phyloP scores from a whole-genome alignment of 1,140 invertebrate genomes.

The Zelostemma sp. region DNA sequence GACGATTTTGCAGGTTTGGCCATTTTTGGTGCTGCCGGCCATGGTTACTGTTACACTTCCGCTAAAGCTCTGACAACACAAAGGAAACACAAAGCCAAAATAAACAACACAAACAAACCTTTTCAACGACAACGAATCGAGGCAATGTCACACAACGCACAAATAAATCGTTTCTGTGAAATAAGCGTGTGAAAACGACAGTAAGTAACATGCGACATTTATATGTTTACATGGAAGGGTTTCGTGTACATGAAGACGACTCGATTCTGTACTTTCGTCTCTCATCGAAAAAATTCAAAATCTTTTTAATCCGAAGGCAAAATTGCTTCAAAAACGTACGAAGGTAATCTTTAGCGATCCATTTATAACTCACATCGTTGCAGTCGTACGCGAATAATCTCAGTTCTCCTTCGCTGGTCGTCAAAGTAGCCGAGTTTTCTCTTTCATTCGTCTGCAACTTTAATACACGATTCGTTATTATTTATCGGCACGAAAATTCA shows the following conservation, averaged over 20 bases:
- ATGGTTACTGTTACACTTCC: slow-evolving; percentile 80
- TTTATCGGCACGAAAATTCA: neutral
- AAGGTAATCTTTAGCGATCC: neutral
- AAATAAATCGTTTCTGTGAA: slow-evolving; percentile 47
- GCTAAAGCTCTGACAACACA: slow-evolving; percentile 81
- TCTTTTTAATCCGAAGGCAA: too few relatives aligned
- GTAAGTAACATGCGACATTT: slow-evolving; percentile 67
- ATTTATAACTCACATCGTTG: slow-evolving; percentile 63
- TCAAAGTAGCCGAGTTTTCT: slow-evolving; percentile 67
- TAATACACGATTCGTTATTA: slow-evolving; percentile 2
- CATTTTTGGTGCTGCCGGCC: slow-evolving; percentile 81
- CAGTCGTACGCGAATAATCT: slow-evolving; percentile 68
- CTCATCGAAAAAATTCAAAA: too few relatives aligned
- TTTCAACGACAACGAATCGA: slow-evolving; percentile 52
- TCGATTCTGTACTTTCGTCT: neutral
- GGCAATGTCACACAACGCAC: slow-evolving; percentile 56
- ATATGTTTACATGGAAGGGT: slow-evolving; percentile 62
- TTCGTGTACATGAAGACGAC: slow-evolving; percentile 12
- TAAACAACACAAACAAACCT: slow-evolving; percentile 70
- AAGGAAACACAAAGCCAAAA: slow-evolving; percentile 71
- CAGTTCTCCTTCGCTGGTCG: slow-evolving; percentile 67
- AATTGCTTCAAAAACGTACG: too few relatives aligned
- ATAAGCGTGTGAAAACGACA: slow-evolving; percentile 53
- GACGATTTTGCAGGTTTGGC: slow-evolving; percentile 74
- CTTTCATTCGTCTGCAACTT: slow-evolving; percentile 68